A percentile compares a stretch with the other conserved stretches of the same genome.
These are phyloP conservation scores for Mesorhabditis spiculigera DNA, from an alignment of 2,888 invertebrate genomes.

Conservation along the genomic window DNA sequence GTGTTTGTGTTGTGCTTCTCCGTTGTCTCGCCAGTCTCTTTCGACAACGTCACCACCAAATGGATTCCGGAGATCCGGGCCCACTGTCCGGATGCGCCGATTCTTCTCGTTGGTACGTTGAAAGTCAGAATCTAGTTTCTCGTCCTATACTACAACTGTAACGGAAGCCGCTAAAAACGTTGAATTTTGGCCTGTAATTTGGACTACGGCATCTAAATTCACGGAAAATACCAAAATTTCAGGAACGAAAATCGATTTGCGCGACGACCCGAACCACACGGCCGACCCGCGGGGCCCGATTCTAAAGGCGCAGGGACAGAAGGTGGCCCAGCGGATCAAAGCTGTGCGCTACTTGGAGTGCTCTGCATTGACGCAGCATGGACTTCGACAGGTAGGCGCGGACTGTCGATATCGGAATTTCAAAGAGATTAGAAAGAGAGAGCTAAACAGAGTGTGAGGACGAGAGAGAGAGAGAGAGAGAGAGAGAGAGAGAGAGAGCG, in stretches of 20 bases:
- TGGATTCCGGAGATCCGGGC: conserved; percentile 99
- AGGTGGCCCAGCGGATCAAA: conserved; percentile 83
- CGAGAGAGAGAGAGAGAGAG: too few species aligned
- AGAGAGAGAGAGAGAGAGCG: too few species aligned
- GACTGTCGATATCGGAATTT: background rate
- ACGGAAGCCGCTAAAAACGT: background rate
- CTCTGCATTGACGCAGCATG: conserved; percentile 95
- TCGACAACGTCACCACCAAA: conserved; percentile 98
- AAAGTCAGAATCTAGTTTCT: conserved; percentile 5
- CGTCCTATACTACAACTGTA: background rate
- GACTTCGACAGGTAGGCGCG: conserved; percentile 75
- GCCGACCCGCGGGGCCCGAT: conserved; percentile 74
- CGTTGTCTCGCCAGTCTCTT: conserved; percentile 96
- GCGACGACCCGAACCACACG: conserved; percentile 78
- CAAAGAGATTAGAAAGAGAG: too few species aligned
- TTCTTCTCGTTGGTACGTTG: conserved; percentile 87
- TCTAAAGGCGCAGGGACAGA: conserved; percentile 94
- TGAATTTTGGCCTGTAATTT: background rate
- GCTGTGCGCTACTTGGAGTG: conserved; percentile 99
- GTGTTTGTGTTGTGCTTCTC: conserved; percentile 99
- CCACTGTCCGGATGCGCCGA: conserved; percentile 98
- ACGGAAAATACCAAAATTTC: conserved; percentile 6
- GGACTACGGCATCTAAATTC: background rate
- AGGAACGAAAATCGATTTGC: conserved; percentile 97
- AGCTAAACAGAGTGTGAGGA: too few species aligned